Evolutionary conservation across 2,888 invertebrate species (phyloP).

Genomic region (Drosophila fungiperda): DNA sequence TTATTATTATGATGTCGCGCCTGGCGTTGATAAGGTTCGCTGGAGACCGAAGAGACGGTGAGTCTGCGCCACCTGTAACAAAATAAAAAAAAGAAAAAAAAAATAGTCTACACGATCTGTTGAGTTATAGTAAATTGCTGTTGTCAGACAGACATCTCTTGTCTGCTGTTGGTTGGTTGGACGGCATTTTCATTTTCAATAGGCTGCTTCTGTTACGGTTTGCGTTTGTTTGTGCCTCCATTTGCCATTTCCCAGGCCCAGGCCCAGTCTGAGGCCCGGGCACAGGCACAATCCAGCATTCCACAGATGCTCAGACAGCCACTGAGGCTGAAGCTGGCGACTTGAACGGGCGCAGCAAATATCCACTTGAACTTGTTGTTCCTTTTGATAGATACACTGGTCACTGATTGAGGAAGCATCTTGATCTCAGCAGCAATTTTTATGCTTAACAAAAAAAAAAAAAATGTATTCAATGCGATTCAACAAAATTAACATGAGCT

Average conservation of each 20-base stretch:
- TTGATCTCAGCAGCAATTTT: background rate
- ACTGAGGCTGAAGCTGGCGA: slow-evolving; percentile 3
- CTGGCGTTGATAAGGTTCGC: slow-evolving; percentile 18
- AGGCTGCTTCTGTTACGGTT: slow-evolving; percentile 33
- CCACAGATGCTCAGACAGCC: slow-evolving; percentile 37
- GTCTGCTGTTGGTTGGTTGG: slow-evolving; percentile 4
- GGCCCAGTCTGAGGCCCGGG: slow-evolving; percentile 1
- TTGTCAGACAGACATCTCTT: slow-evolving; percentile 1
- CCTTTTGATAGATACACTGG: slow-evolving; percentile 1
- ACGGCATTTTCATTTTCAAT: slow-evolving; percentile 52
- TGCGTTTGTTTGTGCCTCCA: background rate
- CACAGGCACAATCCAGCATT: slow-evolving; percentile 30
- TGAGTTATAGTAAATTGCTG: slow-evolving; percentile 20
- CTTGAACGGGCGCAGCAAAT: slow-evolving; percentile 22
- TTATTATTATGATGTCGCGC: slow-evolving; percentile 4
- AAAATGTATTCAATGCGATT: background rate
- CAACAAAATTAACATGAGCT: background rate
- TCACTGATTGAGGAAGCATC: background rate
- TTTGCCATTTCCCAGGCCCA: slow-evolving; percentile 19
- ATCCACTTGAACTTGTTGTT: slow-evolving; percentile 20
- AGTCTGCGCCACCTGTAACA: slow-evolving; percentile 11
- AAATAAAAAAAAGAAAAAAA: background rate
- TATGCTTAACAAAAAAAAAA: background rate
- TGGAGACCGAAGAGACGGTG: background rate
- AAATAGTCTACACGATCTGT: background rate